A percentile compares a stretch with the other conserved stretches of the same genome.
Conservation (phyloP, 1,140 invertebrate genomes). For the Neuroterus valhalla region DNA sequence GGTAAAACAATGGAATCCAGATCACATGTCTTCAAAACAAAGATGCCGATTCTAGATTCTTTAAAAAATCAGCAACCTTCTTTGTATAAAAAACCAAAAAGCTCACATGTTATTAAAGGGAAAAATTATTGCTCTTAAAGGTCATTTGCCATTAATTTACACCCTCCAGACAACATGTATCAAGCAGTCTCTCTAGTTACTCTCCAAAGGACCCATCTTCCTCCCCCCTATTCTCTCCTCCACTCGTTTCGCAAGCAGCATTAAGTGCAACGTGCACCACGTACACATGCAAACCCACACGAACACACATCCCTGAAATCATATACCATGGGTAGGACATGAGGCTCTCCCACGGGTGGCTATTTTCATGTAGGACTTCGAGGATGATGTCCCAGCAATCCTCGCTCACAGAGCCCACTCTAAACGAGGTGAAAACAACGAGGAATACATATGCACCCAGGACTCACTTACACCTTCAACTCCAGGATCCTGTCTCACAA, state of each 20-base stretch:
- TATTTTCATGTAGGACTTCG: conserved; percentile 46
- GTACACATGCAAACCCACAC: too few relatives aligned
- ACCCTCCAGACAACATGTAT: neutral
- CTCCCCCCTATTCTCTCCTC: conserved; percentile 33
- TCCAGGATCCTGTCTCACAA: conserved; percentile 16
- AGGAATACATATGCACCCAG: conserved; percentile 5
- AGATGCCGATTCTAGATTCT: too few relatives aligned
- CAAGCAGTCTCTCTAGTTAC: neutral
- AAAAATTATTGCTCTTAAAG: neutral
- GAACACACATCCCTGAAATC: conserved; percentile 54
- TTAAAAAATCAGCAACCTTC: too few relatives aligned
- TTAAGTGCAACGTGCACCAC: conserved; percentile 55
- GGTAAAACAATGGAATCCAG: too few relatives aligned
- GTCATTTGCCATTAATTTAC: neutral
- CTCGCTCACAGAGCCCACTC: conserved; percentile 43
- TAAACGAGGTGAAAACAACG: conserved; percentile 13
- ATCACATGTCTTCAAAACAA: too few relatives aligned
- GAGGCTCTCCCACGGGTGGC: conserved; percentile 34
- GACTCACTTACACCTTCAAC: conserved; percentile 33
- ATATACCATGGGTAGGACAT: conserved; percentile 40
- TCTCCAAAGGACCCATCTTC: neutral
- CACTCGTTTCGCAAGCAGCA: conserved; percentile 56
- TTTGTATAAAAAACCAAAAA: too few relatives aligned
- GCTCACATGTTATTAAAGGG: too few relatives aligned
- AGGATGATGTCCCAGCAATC: conserved; percentile 53